A percentile compares a stretch with the other conserved stretches of the same genome.
Conservation (phyloP, 1,140 invertebrate species). For the Halotydeus destructor region DNA sequence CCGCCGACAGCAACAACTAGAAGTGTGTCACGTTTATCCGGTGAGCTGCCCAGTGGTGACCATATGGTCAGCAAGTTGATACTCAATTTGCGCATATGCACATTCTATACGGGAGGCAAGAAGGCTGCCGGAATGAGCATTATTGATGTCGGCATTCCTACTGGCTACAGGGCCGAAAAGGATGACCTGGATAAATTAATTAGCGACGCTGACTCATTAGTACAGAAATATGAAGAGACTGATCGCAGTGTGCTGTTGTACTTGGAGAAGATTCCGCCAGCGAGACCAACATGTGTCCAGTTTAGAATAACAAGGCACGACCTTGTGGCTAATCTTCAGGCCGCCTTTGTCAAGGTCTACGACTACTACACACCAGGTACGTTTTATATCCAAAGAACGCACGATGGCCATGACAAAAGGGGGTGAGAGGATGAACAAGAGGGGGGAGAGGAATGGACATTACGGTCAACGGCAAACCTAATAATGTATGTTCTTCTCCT, state of each 20-base stretch:
- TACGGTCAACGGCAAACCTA: neutral
- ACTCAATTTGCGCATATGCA: no score
- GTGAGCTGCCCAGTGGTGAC: no score
- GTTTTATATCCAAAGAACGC: neutral
- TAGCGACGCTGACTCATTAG: neutral
- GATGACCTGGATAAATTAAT: slow-evolving; percentile 18
- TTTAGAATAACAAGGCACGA: slow-evolving; percentile 9
- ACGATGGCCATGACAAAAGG: neutral
- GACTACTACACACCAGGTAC: slow-evolving; percentile 13
- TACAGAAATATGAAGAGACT: slow-evolving; percentile 1
- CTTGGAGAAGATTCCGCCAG: slow-evolving; percentile 6
- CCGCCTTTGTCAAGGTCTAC: slow-evolving; percentile 10
- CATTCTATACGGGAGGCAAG: no score
- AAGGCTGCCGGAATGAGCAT: slow-evolving; percentile 21
- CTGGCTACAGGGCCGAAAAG: slow-evolving; percentile 20
- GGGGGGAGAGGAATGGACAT: neutral
- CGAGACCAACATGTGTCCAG: neutral
- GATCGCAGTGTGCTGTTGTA: slow-evolving; percentile 8
- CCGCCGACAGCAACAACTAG: no score
- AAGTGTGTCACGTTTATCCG: no score
- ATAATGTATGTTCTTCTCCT: neutral
- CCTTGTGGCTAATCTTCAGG: slow-evolving; percentile 9
- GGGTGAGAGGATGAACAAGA: neutral
- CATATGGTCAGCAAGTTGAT: no score
- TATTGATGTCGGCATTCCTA: slow-evolving; percentile 23